Percentiles rank a stretch among this genome's conserved stretches.
These are phyloP conservation scores for Lithosia quadra DNA, from an alignment of 2,888 invertebrate genomes.

Conservation along the genomic window DNA sequence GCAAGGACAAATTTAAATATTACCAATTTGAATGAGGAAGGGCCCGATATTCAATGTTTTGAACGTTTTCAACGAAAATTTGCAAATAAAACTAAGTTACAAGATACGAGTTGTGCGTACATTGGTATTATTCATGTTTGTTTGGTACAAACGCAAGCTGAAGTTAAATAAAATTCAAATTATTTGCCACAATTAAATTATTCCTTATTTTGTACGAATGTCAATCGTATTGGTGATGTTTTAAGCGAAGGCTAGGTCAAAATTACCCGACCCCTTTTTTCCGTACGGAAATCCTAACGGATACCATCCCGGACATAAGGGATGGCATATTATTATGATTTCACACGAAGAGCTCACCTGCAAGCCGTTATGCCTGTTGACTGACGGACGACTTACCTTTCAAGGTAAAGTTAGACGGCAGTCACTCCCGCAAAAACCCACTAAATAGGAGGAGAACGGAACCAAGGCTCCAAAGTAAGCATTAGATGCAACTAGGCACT, in stretches of 20 bases:
- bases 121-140: constrained; percentile 33
- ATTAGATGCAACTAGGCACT: too few species aligned
- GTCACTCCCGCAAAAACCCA: too few species aligned
- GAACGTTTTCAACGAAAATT: constrained; percentile 28
- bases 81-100: constrained; percentile 24
- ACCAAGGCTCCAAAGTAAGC: too few species aligned
- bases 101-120: constrained; percentile 5
- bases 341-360: too few species aligned
- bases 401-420: too few species aligned
- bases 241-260: neutral
- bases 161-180: neutral
- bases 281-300: too few species aligned
- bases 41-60: constrained; percentile 39
- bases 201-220: neutral
- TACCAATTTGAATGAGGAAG: constrained; percentile 59
- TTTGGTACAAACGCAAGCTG: constrained; percentile 15
- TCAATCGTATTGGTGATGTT: neutral
- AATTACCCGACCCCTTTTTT: too few species aligned
- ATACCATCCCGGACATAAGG: too few species aligned
- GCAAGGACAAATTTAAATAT: constrained; percentile 75
- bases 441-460: too few species aligned
- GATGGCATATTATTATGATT: neutral
- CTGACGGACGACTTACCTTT: too few species aligned
- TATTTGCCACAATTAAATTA: neutral
- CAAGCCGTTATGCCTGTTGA: too few species aligned